Evolutionary conservation across 2,113 vertebrate genomes (phyloP).

Genomic region (Procapra przewalskii): DNA sequence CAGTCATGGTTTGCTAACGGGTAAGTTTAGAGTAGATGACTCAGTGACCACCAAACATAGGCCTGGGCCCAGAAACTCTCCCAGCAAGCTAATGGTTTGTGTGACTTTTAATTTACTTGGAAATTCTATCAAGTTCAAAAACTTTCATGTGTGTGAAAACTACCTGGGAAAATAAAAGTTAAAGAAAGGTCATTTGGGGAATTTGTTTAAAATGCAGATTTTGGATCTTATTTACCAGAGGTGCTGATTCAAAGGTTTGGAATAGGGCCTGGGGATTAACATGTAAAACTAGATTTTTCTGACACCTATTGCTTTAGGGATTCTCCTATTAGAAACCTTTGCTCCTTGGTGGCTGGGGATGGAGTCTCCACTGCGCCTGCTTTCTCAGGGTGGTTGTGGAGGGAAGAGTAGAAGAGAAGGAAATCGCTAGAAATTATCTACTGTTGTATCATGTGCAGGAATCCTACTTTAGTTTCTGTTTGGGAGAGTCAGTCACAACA

Average conservation of each 20-base stretch:
- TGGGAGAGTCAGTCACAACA: neutral
- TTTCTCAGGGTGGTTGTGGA: neutral
- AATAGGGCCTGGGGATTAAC: neutral
- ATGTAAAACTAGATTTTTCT: neutral
- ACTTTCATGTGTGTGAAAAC: neutral
- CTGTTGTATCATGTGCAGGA: neutral
- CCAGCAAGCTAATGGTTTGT: neutral
- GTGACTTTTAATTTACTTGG: neutral
- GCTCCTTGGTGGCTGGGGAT: neutral
- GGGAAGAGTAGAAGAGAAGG: neutral
- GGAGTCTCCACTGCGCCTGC: neutral
- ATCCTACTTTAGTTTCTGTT: neutral
- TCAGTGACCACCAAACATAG: neutral
- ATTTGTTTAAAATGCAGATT: neutral
- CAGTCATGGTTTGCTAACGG: neutral
- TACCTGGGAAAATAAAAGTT: neutral
- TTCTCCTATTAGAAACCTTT: neutral
- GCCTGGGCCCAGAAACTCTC: neutral
- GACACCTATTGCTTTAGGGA: neutral
- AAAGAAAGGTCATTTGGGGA: neutral
- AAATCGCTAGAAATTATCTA: neutral
- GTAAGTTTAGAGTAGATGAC: neutral
- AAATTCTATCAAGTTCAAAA: constrained; percentile 5
- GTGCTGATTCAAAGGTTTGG: neutral
- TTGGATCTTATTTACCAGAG: neutral